Percentiles rank a stretch among this genome's conserved stretches.
phyloP scores from a whole-genome alignment of 2,797 vertebrate species.

The Allobates femoralis region DNA sequence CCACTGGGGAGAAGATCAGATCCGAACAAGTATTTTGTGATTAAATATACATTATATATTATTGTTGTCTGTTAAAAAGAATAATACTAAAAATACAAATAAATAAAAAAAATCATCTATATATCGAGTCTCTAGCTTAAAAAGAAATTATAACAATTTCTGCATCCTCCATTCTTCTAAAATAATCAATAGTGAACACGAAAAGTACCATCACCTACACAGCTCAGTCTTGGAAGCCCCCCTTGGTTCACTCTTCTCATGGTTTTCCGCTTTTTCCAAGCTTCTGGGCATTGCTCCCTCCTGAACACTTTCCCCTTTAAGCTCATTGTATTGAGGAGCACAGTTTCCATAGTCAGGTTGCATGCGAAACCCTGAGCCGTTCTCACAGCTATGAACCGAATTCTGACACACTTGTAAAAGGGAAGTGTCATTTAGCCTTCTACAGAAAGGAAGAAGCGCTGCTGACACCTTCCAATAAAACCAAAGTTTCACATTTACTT shows the following conservation, averaged over 20 bases:
- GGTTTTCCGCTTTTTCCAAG: constrained; percentile 85
- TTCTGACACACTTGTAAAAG: constrained; percentile 58
- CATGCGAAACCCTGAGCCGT: background rate
- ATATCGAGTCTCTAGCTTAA: no score
- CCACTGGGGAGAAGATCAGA: background rate
- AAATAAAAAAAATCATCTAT: no score
- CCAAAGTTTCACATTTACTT: constrained; percentile 1
- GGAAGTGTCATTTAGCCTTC: constrained; percentile 72
- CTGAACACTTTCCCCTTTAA: constrained; percentile 85
- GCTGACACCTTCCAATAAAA: constrained; percentile 40
- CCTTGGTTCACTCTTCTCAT: constrained; percentile 78
- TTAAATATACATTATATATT: background rate
- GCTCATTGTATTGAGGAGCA: constrained; percentile 80
- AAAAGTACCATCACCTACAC: constrained; percentile 88
- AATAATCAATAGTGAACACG: constrained; percentile 28
- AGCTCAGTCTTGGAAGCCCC: constrained; percentile 83
- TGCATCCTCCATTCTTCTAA: background rate
- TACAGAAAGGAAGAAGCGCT: constrained; percentile 73
- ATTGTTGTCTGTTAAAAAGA: no score
- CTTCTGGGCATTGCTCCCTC: constrained; percentile 79
- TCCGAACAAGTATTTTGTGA: background rate
- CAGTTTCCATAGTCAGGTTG: constrained; percentile 1
- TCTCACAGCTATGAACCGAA: background rate
- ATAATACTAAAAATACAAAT: no score
- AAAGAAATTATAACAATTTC: no score